phyloP scores from a whole-genome alignment of 2,888 invertebrate species.

The Drosophila paramelanica region DNA sequence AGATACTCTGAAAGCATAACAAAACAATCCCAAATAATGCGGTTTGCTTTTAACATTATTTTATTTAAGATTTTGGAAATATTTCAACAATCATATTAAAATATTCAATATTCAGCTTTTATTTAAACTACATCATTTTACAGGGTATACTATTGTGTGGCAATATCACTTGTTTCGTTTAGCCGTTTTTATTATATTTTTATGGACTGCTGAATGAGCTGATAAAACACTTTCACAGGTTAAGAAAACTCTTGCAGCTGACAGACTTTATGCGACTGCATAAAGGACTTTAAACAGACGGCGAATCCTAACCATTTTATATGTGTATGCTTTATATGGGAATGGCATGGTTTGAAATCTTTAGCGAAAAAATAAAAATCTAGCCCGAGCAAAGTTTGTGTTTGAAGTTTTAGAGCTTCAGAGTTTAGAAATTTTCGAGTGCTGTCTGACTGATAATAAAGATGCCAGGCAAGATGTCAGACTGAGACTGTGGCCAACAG shows the following conservation, averaged over 20 bases:
- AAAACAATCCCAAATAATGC: not conserved
- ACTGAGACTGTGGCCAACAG: constrained; percentile 1
- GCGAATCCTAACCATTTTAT: constrained; percentile 21
- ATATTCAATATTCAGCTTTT: not conserved
- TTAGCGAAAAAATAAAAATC: constrained; percentile 13
- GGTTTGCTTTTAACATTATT: too few relatives aligned
- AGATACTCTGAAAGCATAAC: not conserved
- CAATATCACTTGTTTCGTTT: constrained; percentile 6
- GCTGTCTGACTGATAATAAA: constrained; percentile 43
- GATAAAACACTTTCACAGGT: constrained; percentile 48
- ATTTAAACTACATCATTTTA: not conserved
- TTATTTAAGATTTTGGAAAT: too few relatives aligned
- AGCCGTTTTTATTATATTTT: constrained; percentile 47
- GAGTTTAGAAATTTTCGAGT: constrained; percentile 26
- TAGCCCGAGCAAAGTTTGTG: constrained; percentile 37
- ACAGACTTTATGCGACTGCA: constrained; percentile 53
- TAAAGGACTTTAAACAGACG: constrained; percentile 42
- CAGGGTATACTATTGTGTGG: constrained; percentile 10
- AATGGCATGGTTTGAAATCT: constrained; percentile 26
- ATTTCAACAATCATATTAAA: not conserved
- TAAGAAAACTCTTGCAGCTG: constrained; percentile 51
- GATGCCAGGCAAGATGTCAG: constrained; percentile 21
- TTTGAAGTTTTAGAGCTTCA: constrained; percentile 12
- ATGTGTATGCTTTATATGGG: constrained; percentile 2
- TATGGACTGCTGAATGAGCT: constrained; percentile 58